Percentiles rank a stretch among this genome's conserved stretches.
Evolutionary conservation across 2,113 vertebrate genomes (phyloP).

Genomic region (Scomber japonicus): DNA sequence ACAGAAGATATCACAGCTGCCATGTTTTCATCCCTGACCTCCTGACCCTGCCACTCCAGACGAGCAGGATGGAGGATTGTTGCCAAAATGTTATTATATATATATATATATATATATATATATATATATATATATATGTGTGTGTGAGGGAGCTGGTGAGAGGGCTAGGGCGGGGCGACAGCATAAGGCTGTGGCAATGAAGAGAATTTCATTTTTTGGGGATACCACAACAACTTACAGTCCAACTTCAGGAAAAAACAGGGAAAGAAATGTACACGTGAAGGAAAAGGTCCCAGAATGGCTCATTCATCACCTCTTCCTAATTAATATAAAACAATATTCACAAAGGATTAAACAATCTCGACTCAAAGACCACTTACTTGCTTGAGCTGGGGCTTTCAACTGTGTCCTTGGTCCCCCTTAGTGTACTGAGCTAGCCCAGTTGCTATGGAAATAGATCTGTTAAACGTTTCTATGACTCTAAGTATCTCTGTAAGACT

Average conservation of each 20-base stretch:
- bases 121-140: not conserved
- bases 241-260: too few relatives aligned
- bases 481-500: too few relatives aligned
- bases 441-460: conserved; percentile 2
- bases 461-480: not conserved
- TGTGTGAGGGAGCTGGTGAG: not conserved
- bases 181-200: conserved; percentile 16
- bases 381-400: too few relatives aligned
- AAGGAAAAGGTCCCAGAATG: too few relatives aligned
- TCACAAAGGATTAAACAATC: not conserved
- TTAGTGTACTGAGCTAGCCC: too few relatives aligned
- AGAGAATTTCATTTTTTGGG: conserved; percentile 11
- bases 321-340: not conserved
- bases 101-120: too few relatives aligned
- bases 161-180: not conserved
- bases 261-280: too few relatives aligned
- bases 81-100: conserved; percentile 36
- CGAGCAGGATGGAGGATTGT: conserved; percentile 50
- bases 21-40: conserved; percentile 75
- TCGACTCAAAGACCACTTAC: not conserved
- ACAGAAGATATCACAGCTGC: conserved; percentile 69
- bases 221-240: not conserved
- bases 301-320: too few relatives aligned
- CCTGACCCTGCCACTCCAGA: conserved; percentile 72
- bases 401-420: too few relatives aligned